Conservation (phyloP, 2,888 invertebrate species). For the Rhyacophila evoluta region DNA sequence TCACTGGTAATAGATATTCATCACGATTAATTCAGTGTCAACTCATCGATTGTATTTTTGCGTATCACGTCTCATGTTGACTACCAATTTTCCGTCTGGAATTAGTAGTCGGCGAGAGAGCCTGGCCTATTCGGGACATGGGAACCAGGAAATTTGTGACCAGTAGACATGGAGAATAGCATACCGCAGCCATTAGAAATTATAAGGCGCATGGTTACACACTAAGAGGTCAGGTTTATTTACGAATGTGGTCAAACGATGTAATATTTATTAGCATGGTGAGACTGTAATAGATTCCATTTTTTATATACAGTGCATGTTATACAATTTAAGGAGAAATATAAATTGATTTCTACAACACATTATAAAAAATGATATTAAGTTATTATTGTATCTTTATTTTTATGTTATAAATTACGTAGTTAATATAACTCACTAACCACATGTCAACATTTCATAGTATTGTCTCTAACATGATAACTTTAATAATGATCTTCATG, state of each 20-base stretch:
- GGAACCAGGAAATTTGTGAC: slow-evolving; percentile 43
- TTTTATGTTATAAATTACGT: too few relatives aligned
- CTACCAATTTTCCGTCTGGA: not conserved
- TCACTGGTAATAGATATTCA: slow-evolving; percentile 9
- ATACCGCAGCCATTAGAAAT: not conserved
- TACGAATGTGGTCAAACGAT: not conserved
- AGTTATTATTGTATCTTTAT: too few relatives aligned
- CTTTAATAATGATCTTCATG: too few relatives aligned
- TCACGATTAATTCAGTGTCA: slow-evolving; percentile 35
- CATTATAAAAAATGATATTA: too few relatives aligned
- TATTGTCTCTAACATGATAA: too few relatives aligned
- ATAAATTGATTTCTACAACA: too few relatives aligned
- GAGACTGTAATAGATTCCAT: too few relatives aligned
- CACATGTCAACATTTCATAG: too few relatives aligned
- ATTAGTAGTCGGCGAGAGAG: slow-evolving; percentile 37
- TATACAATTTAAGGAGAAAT: too few relatives aligned
- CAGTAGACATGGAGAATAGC: not conserved
- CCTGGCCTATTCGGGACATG: slow-evolving; percentile 44
- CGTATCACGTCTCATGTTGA: slow-evolving; percentile 33
- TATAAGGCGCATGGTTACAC: not conserved
- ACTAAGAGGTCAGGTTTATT: slow-evolving; percentile 8
- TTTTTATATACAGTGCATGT: too few relatives aligned
- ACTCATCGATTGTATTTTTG: slow-evolving; percentile 45
- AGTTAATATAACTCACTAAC: too few relatives aligned
- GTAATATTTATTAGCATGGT: not conserved